A percentile compares a stretch with the other conserved stretches of the same genome.
Evolutionary conservation across 2,888 invertebrate genomes (phyloP).

Genomic region (Flexamia atlantica): DNA sequence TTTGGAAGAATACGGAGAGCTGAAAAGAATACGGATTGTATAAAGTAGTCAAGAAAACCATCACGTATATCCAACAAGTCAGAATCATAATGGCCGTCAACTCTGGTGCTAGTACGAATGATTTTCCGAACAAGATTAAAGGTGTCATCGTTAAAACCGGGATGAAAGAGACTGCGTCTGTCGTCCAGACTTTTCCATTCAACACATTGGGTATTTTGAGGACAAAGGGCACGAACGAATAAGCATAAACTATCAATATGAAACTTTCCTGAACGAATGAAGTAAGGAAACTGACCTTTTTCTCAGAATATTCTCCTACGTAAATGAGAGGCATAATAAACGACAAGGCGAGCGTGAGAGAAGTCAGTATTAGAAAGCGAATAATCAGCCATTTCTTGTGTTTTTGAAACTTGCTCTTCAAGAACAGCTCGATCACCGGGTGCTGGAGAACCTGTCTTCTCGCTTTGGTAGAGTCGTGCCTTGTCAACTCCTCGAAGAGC

Average conservation of each 20-base stretch:
- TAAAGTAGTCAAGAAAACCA: slow-evolving; percentile 17
- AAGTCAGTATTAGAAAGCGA: not conserved
- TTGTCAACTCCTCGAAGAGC: not conserved
- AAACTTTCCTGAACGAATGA: not conserved
- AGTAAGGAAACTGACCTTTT: not conserved
- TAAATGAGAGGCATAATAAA: slow-evolving; percentile 14
- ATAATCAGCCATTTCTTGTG: not conserved
- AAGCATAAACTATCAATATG: not conserved
- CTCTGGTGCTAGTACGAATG: slow-evolving; percentile 1
- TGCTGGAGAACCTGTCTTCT: slow-evolving; percentile 37
- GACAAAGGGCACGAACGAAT: not conserved
- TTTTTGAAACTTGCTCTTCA: slow-evolving; percentile 4
- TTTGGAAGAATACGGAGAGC: slow-evolving; percentile 38
- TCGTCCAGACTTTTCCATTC: not conserved
- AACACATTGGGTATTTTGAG: slow-evolving; percentile 3
- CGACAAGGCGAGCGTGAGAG: not conserved
- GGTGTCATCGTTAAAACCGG: not conserved
- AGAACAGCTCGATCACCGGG: slow-evolving; percentile 17
- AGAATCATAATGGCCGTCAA: slow-evolving; percentile 13
- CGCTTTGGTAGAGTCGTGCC: not conserved
- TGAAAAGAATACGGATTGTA: slow-evolving; percentile 24
- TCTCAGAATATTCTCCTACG: not conserved
- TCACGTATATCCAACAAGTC: slow-evolving; percentile 7
- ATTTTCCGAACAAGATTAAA: not conserved
- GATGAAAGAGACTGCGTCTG: not conserved